Evolutionary conservation across 2,888 invertebrate species (phyloP), one percentile per base, ranked within the genome.

Genomic region (Chloromyia formosa): DNA sequence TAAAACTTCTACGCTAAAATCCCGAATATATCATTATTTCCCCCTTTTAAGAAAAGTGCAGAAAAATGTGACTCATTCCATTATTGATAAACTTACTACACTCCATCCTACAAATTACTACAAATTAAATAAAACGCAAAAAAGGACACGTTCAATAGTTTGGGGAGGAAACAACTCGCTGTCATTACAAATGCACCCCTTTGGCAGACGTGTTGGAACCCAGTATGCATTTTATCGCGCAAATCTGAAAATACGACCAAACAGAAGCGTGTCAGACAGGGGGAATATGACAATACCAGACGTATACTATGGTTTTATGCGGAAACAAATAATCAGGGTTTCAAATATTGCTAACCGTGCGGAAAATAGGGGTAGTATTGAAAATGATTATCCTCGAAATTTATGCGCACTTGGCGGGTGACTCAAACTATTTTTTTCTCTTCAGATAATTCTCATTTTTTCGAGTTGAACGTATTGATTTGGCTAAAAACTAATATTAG

Each of bases 141-240:
- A 56, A 18, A 7, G 27, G 27, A 35, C 2, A 1, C 16, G 1
- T 56, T 10, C 16, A 20, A 56, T 20, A 0, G 20, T 5, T 10
- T 56, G 16, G 10, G 5, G 16, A 40, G 14, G 12, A 35, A 5
- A 16, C 16, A 61, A 35, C 61, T 7, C 61, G 7, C 23, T 64
- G 35, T 64, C n/a, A 64, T 64, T 64, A 64, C 1, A 42, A 40
- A 64, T 64, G 62, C 62, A 64, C 62, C 62, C 62, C 20, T 12
- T 27, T 27, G 16, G 4, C 12, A n/a, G 16, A 3, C 49, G 5
- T 49, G 14, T 12, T 49, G 49, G 49, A 49, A 49, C 12, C 2
- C 16, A 7, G 49, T 35, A 7, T 35, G 27, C 27, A 35, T 35
- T 35, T 35, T 35, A 35, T 35, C 27, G 27, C n/a, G n/a, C n/a